Base-by-base conservation (phyloP, 1,140 invertebrate genomes). In the Eupristina koningsbergeri region DNA sequence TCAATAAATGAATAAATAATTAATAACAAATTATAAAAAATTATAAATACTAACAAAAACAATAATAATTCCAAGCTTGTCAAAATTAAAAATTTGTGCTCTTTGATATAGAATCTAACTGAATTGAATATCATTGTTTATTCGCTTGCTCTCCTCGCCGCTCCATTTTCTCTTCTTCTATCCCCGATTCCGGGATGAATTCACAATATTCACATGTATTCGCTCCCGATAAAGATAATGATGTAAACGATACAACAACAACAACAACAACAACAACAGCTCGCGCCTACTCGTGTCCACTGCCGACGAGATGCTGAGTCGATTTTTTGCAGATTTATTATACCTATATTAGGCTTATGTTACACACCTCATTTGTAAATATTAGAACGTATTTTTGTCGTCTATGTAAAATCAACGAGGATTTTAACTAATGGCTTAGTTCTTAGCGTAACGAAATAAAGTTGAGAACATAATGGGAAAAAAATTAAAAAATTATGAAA, bases 351-450 rank as follows among this genome's bases (percentile, higher is more conserved):
- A 89, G 89, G 90, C 89, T 91, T 91, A 89, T 86, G 89, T 91
- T 91, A 89, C 86, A 90, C 88, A 90, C 89, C 88, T 91, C 89
- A 91, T 91, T 91, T 91, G 91, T 91, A 91, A 91, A 91, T 91
- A 91, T 91, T 91, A 91, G 90, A 91, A 90, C 89, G 88, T 91
- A 91, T 89, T 90, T 89, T 90, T 90, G 89, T 90, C 89, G 89
- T 89, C 87, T 89, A 89, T 89, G 88, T 89, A 89, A 89, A 89
- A 89, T 89, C 88, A 88, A 90, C 88, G 88, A 90, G 89, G 87
- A 90, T 90, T 89, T 90, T 90, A 90, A 89, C 84, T 89, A 87
- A 89, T 89, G 87, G 87, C 88, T 90, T 89, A 89, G 89, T 89
- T 90, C 86, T 89, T 90, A 90, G 89, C 88, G 86, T 88, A 86